Percentiles rank a stretch among this genome's conserved stretches.
Evolutionary conservation across 1,140 invertebrate genomes (phyloP).

Genomic region (Atta cephalotes): DNA sequence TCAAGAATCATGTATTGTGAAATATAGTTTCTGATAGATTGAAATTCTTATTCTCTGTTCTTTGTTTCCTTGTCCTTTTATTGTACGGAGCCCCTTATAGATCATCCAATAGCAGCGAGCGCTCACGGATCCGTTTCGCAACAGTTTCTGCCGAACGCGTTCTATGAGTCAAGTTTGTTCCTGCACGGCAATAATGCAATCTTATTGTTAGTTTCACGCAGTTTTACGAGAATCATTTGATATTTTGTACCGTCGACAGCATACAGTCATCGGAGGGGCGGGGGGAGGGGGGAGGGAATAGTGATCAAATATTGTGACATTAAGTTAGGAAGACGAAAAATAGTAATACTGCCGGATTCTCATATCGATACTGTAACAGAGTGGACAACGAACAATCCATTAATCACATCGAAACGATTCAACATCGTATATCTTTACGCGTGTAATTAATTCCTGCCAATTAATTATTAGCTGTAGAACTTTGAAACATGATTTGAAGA

Average conservation of each 20-base stretch:
- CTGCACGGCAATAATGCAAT: too few species aligned
- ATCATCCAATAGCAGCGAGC: too few species aligned
- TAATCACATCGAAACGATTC: slow-evolving; percentile 16
- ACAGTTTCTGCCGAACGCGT: too few species aligned
- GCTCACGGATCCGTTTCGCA: too few species aligned
- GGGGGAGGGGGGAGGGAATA: not conserved
- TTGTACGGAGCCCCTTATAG: too few species aligned
- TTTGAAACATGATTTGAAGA: not conserved
- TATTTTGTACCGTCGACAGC: not conserved
- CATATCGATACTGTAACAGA: slow-evolving; percentile 18
- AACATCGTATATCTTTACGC: not conserved
- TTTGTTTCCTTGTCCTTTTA: too few species aligned
- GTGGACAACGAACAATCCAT: slow-evolving; percentile 24
- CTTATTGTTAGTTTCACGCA: not conserved
- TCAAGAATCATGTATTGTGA: too few species aligned
- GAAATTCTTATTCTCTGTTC: too few species aligned
- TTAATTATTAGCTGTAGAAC: slow-evolving; percentile 26
- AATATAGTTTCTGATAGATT: too few species aligned
- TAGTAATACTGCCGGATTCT: not conserved
- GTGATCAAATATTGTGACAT: slow-evolving; percentile 35
- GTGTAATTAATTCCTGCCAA: slow-evolving; percentile 7
- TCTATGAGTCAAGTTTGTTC: too few species aligned
- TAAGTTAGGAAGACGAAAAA: not conserved
- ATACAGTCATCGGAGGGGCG: not conserved
- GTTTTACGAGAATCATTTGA: slow-evolving; percentile 23